Conservation (phyloP, 2,113 vertebrate species). For the Sebastes schlegelii region DNA sequence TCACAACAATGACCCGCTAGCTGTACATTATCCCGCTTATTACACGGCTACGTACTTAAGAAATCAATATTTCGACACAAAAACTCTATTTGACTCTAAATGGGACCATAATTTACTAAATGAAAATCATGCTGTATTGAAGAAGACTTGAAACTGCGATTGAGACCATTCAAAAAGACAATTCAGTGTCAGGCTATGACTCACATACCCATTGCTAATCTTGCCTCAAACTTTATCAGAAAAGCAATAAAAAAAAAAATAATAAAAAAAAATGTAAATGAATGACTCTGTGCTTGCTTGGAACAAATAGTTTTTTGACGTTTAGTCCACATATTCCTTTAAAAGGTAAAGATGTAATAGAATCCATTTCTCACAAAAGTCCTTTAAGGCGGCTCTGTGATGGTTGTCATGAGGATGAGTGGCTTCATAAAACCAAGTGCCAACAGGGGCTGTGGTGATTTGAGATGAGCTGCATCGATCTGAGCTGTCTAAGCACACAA, state of each 20-base stretch:
- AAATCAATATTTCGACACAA: too few species aligned
- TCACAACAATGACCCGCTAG: too few species aligned
- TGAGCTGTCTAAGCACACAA: constrained; percentile 57
- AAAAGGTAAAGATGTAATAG: constrained; percentile 49
- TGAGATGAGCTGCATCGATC: constrained; percentile 74
- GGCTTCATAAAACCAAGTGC: constrained; percentile 75
- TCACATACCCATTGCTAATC: background rate
- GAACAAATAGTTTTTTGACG: background rate
- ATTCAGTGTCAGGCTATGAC: background rate
- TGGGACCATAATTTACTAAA: too few species aligned
- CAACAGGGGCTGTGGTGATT: constrained; percentile 66
- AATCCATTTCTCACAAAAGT: constrained; percentile 65
- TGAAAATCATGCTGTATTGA: too few species aligned
- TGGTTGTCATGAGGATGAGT: constrained; percentile 75
- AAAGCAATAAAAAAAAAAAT: background rate
- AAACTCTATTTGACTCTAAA: too few species aligned
- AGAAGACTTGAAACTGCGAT: too few species aligned
- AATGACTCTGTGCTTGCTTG: background rate
- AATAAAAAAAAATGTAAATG: background rate
- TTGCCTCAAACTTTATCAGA: background rate
- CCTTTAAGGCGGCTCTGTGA: constrained; percentile 56
- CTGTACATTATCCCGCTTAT: too few species aligned
- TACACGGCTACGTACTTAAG: too few species aligned
- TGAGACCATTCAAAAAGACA: too few species aligned
- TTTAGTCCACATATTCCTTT: constrained; percentile 21